Percentiles rank a stretch among this genome's conserved stretches.
phyloP scores from a whole-genome alignment of 2,888 invertebrate species.

The Lampropteryx suffumata region DNA sequence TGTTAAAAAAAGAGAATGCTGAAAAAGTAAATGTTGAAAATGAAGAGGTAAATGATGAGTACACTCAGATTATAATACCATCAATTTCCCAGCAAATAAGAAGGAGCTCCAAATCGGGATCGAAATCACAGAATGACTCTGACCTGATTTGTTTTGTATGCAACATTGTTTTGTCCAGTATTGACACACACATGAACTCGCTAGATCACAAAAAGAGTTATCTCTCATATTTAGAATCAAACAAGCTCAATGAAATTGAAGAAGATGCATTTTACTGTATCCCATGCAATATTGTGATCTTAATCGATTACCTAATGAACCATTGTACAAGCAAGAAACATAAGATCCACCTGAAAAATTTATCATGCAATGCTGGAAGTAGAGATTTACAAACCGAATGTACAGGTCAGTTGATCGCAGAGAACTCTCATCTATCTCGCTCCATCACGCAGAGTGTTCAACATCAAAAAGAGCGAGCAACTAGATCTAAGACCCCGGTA shows the following conservation, averaged over 20 bases:
- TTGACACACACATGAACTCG: constrained; percentile 17
- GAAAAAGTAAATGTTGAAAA: no score
- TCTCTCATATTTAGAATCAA: constrained; percentile 21
- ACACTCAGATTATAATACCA: constrained; percentile 12
- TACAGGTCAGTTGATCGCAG: neutral
- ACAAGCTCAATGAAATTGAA: constrained; percentile 27
- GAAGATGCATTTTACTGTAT: constrained; percentile 23
- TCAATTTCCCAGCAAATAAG: constrained; percentile 21
- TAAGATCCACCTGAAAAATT: constrained; percentile 5
- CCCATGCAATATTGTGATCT: constrained; percentile 25
- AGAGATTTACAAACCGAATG: neutral
- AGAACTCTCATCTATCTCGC: constrained; percentile 13
- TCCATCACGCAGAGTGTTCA: constrained; percentile 8
- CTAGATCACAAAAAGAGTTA: constrained; percentile 24
- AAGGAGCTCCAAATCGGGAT: neutral
- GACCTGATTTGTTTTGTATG: constrained; percentile 29
- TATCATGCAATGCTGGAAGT: neutral
- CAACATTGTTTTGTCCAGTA: constrained; percentile 9
- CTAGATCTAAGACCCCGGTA: neutral
- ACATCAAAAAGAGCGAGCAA: neutral
- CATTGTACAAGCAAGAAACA: constrained; percentile 24
- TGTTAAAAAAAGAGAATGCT: constrained; percentile 3
- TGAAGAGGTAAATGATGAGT: neutral
- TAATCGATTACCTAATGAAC: constrained; percentile 20
- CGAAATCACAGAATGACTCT: neutral